Base-by-base conservation (phyloP, 2,888 invertebrate species). In the Serripes groenlandicus region DNA sequence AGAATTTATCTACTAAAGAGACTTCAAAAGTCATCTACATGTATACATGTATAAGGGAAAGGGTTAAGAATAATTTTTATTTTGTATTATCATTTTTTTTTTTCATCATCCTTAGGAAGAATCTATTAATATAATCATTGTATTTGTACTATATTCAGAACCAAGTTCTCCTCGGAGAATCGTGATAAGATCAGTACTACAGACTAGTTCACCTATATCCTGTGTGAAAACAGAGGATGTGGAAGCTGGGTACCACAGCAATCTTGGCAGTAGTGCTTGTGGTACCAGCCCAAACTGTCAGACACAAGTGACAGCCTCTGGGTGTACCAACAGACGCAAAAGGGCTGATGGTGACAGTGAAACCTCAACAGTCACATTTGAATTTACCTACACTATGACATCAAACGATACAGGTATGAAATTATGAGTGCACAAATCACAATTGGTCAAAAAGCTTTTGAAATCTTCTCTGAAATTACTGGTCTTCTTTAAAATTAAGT, bases 321-420 rank as follows among this genome's bases (percentile, higher is more conserved):
- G 68, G 9, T 70, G 70, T n/a, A n/a, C 28, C 23, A 30, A 70
- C 28, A 52, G 70, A 11, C 28, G 70, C 1, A 49, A 30, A 54
- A 52, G 54, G 23, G 15, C 23, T 21, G 70, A 70, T 34, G 35
- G 3, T 21, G 70, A 26, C 21, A n/a, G 3, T 15, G 23, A 4
- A n/a, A 35, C 35, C 4, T 64, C 64, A 5, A 15, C 21, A 0
- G 64, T 64, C 18, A 34, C 32, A 21, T 64, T 64, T 34, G 64
- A 64, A 30, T 34, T 64, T 34, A 34, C 32, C 18, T 64, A 64
- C 23, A 64, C 21, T n/a, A 64, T n/a, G 0, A n/a, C 35, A 1
- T 34, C 32, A 35, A 35, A 34, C 9, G 64, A 64, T 2, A 64
- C 64, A 64, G 64, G 64, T 64, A n/a, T 3, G 30, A 15, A 21